Evolutionary conservation across 2,888 invertebrate species (phyloP), one percentile per base, ranked within the genome.

Genomic region (Hydriomena furcata): DNA sequence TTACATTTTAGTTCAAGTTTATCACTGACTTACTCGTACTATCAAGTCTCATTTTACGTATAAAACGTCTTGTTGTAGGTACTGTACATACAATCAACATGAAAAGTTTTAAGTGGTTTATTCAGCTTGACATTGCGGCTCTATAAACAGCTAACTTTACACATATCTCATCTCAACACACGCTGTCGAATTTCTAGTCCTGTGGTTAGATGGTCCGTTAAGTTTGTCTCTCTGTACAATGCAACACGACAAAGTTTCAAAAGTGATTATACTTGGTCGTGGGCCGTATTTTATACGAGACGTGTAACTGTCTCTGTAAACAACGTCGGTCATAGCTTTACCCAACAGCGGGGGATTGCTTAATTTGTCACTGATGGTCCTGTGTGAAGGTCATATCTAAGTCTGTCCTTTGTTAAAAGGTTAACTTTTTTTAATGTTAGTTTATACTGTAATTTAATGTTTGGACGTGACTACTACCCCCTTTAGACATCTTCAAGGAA

Each of bases 171-270:
- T 17, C 17, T 17, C 17, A 17, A 17, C 17, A 17, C 17, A 4
- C 1, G 20, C 20, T 3, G 1, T 32, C 17, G 4, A 20, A 20
- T 20, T 7, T 31, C 13, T 8, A 5, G 32, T 28, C 28, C 38
- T 1, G 20, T 17, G 11, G 17, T n/a, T 21, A 11, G 20, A 40
- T 12, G 5, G 28, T 27, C 11, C n/a, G 20, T 6, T 7, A 17
- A 21, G 27, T 30, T 36, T 23, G 24, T 31, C 37, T 10, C 37
- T 12, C 13, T 10, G 38, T 23, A 28, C 34, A 40, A 11, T 8
- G n/a, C 43, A 51, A 47, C 43, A 32, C 45, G 28, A 51, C 51
- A 43, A 61, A 63, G 58, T 63, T 61, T 52, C 40, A 59, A 54
- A 51, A 41, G 40, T 59, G 54, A 40, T 48, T 46, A 46, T 25